phyloP scores from a whole-genome alignment of 2,888 invertebrate species.

The Macroteleia sp. region DNA sequence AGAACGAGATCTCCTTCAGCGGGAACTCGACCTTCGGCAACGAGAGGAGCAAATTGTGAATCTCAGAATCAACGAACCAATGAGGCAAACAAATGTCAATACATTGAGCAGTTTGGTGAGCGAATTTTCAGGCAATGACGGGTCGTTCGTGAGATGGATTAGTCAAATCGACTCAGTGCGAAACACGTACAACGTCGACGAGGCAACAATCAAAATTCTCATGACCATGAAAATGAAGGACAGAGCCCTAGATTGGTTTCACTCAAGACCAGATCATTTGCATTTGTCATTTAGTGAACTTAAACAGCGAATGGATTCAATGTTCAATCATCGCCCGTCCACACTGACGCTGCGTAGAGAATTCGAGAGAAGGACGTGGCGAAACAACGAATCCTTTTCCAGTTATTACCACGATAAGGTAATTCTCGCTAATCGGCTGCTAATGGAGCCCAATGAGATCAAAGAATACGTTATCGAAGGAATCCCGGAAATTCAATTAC shows the following conservation, averaged over 20 bases:
- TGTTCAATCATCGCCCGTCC: constrained; percentile 59
- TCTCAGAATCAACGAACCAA: background rate
- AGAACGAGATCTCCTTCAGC: background rate
- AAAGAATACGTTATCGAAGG: constrained; percentile 5
- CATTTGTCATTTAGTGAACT: background rate
- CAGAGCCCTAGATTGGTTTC: constrained; percentile 2
- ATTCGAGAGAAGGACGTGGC: constrained; percentile 64
- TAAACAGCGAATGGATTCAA: constrained; percentile 1
- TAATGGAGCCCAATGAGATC: background rate
- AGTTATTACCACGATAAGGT: constrained; percentile 64
- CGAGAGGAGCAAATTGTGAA: background rate
- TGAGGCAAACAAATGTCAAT: background rate
- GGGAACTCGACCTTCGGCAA: background rate
- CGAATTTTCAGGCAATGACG: constrained; percentile 46
- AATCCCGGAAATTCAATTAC: constrained; percentile 14
- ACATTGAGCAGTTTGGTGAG: constrained; percentile 38
- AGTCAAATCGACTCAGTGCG: constrained; percentile 44
- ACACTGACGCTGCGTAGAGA: constrained; percentile 48
- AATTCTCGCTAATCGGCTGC: background rate
- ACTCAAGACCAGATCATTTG: constrained; percentile 9
- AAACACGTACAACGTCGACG: constrained; percentile 35
- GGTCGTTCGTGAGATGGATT: constrained; percentile 50
- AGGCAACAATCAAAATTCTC: constrained; percentile 49
- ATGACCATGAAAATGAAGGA: constrained; percentile 24
- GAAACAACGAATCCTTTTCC: constrained; percentile 47